These are phyloP conservation scores for Belgica antarctica DNA, from an alignment of 2,888 invertebrate species.

Conservation along the genomic window DNA sequence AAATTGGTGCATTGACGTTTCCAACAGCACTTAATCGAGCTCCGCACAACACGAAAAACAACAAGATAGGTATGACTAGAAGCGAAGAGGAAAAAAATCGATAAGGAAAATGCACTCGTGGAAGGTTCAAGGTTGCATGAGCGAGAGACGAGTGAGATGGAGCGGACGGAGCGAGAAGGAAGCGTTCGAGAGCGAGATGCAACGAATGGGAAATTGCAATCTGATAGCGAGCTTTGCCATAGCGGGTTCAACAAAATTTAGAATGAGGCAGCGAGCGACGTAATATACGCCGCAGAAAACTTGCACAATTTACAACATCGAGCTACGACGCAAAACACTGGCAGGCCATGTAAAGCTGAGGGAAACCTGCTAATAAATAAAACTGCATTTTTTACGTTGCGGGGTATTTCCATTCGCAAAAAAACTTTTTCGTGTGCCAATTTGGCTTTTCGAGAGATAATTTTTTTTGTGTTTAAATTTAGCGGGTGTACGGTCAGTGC, in stretches of 20 bases:
- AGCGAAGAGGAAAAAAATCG: slow-evolving; percentile 23
- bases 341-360: no score
- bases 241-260: slow-evolving; percentile 34
- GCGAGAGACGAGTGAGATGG: not conserved
- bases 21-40: not conserved
- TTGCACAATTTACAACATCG: not conserved
- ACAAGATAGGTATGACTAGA: not conserved
- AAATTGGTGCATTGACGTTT: slow-evolving; percentile 11
- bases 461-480: not conserved
- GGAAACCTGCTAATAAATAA: no score
- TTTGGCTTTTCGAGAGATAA: no score
- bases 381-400: slow-evolving; percentile 17
- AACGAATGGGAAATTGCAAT: not conserved
- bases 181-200: slow-evolving; percentile 5
- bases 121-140: slow-evolving; percentile 38
- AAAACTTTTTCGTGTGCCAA: not conserved
- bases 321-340: not conserved
- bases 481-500: not conserved
- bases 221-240: slow-evolving; percentile 9
- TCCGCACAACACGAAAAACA: not conserved
- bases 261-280: slow-evolving; percentile 32
- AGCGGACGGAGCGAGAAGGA: not conserved
- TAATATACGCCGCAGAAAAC: slow-evolving; percentile 4
- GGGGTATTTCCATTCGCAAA: not conserved
- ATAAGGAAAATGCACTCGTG: slow-evolving; percentile 42